A percentile compares a stretch with the other conserved stretches of the same genome.
These are phyloP conservation scores for Acromyrmex charruanus DNA, from an alignment of 1,140 invertebrate genomes.

Conservation along the genomic window DNA sequence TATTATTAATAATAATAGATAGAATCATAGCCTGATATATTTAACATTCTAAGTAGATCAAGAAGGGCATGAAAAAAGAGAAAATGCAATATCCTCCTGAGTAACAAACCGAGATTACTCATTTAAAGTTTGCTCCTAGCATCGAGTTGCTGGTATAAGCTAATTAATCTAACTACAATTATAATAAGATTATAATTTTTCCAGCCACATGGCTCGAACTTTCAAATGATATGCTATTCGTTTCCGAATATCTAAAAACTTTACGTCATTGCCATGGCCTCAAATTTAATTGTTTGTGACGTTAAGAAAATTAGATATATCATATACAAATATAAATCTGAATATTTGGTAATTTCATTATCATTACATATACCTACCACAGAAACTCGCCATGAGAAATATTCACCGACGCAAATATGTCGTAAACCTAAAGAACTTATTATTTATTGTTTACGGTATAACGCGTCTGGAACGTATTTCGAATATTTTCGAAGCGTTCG, in stretches of 20 bases:
- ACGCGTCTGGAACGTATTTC: neutral
- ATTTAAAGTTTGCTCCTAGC: conserved; percentile 8
- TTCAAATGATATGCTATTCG: conserved; percentile 10
- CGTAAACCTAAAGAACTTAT: neutral
- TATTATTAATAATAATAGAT: neutral
- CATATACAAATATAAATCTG: neutral
- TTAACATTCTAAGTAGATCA: conserved; percentile 8
- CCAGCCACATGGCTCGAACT: neutral
- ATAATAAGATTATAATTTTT: conserved; percentile 20
- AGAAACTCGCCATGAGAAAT: neutral
- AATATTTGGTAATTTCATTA: neutral
- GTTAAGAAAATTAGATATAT: neutral
- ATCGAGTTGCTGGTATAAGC: neutral
- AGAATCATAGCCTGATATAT: neutral
- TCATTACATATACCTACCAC: neutral
- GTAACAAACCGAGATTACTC: conserved; percentile 31
- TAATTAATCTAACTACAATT: conserved; percentile 36
- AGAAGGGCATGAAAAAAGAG: neutral
- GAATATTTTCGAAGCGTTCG: neutral
- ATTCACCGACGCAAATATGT: neutral
- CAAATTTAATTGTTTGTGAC: neutral
- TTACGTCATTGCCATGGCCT: neutral
- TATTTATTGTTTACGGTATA: neutral
- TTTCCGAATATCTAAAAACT: neutral
- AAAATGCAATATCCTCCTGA: conserved; percentile 46